A percentile compares a stretch with the other conserved stretches of the same genome.
phyloP scores from a whole-genome alignment of 2,888 invertebrate species.

The Hartigia nigra region DNA sequence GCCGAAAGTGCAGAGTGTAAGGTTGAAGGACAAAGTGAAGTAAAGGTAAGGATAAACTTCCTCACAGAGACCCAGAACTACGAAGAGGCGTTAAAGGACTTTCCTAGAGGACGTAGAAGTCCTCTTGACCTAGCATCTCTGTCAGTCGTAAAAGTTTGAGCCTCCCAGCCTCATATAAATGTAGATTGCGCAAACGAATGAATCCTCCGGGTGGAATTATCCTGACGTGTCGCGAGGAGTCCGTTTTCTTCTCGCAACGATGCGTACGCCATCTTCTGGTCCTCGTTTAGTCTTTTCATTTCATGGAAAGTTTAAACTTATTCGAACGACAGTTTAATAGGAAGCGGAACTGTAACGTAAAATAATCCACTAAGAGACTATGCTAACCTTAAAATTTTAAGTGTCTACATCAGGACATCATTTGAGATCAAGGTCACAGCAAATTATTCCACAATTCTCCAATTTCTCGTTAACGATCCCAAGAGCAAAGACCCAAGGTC shows the following conservation, averaged over 20 bases:
- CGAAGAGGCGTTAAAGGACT: background rate
- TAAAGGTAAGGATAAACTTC: background rate
- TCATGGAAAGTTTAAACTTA: background rate
- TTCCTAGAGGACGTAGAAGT: background rate
- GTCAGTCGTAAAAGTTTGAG: background rate
- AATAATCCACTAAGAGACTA: background rate
- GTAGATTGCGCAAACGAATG: conserved; percentile 9
- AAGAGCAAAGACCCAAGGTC: background rate
- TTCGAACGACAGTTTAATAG: background rate
- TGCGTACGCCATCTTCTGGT: background rate
- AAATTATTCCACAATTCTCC: background rate
- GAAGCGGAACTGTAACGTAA: background rate
- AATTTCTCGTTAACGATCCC: background rate
- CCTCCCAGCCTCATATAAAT: conserved; percentile 2
- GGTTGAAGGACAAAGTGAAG: background rate
- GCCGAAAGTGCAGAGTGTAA: background rate
- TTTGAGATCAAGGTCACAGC: background rate
- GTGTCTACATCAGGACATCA: background rate
- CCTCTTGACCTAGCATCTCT: background rate
- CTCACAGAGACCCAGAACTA: background rate
- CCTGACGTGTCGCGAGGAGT: background rate
- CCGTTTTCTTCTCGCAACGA: conserved; percentile 1
- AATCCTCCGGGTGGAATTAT: conserved; percentile 7
- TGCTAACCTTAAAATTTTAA: background rate
- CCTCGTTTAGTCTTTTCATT: background rate